Evolutionary conservation across 2,113 vertebrate species (phyloP).

Genomic region (Cyanoliseus patagonus): DNA sequence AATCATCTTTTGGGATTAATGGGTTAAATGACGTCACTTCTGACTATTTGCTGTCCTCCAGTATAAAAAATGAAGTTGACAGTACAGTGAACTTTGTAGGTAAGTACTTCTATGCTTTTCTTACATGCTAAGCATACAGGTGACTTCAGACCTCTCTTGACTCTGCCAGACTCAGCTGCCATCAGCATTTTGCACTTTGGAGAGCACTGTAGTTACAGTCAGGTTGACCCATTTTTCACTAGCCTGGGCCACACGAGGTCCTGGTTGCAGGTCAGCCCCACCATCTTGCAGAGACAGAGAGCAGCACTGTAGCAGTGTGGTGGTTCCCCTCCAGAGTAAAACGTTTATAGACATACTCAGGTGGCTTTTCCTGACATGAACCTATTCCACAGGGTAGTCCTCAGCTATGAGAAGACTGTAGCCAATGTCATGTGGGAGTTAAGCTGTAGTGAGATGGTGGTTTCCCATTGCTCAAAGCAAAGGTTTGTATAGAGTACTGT

Average conservation of each 20-base stretch:
- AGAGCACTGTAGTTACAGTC: background rate
- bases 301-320: background rate
- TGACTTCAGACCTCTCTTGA: background rate
- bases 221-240: background rate
- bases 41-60: conserved; percentile 75
- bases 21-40: conserved; percentile 76
- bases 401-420: background rate
- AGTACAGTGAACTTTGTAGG: conserved; percentile 83
- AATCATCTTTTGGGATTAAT: conserved; percentile 80
- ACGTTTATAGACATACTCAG: background rate
- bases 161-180: background rate
- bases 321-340: background rate
- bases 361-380: background rate
- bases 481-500: background rate
- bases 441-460: background rate
- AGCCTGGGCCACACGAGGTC: background rate
- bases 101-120: conserved; percentile 64
- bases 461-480: background rate
- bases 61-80: conserved; percentile 83
- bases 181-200: background rate
- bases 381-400: background rate
- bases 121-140: background rate
- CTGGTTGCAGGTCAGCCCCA: background rate
- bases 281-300: background rate
- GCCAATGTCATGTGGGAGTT: fast-evolving